Conservation (phyloP, 1,140 invertebrate species). For the Achroia grisella region DNA sequence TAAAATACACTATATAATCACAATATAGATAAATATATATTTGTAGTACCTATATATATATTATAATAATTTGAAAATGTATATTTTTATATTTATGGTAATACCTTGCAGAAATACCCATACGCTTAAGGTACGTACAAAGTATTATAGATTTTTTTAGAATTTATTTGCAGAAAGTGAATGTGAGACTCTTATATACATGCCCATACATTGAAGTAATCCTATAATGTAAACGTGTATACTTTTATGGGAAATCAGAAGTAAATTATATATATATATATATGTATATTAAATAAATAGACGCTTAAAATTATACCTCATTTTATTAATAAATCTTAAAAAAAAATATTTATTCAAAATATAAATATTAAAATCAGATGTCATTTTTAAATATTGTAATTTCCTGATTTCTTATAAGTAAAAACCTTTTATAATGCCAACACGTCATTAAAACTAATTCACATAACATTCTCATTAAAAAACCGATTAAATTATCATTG, state of each 20-base stretch:
- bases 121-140: constrained; percentile 41
- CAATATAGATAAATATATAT: no score
- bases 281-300: no score
- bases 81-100: constrained; percentile 6
- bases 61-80: neutral
- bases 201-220: neutral
- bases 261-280: no score
- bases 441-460: constrained; percentile 1
- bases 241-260: no score
- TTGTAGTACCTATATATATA: no score
- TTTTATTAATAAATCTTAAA: no score
- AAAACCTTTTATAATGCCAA: neutral
- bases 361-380: no score
- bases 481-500: constrained; percentile 32
- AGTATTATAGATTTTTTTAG: constrained; percentile 15
- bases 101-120: constrained; percentile 21
- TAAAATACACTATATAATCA: no score
- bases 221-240: no score
- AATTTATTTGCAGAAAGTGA: constrained; percentile 11
- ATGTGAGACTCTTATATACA: constrained; percentile 13
- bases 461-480: constrained; percentile 10
- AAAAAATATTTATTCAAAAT: no score
- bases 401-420: neutral
- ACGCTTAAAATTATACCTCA: no score
- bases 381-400: no score